phyloP scores from a whole-genome alignment of 2,888 invertebrate species.

The Subacronicta megacephala region DNA sequence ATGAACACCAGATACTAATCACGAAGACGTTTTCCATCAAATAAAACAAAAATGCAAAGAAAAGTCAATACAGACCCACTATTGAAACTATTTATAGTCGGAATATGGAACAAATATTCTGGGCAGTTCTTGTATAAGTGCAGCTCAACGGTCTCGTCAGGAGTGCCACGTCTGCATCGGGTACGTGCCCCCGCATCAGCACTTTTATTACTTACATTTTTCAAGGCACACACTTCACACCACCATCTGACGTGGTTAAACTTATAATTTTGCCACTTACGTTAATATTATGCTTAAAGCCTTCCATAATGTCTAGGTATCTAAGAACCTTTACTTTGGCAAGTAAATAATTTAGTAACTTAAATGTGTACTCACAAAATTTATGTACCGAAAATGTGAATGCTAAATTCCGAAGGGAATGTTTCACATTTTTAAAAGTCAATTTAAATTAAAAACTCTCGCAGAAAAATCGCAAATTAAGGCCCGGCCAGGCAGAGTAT shows the following conservation, averaged over 20 bases:
- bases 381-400: conserved; percentile 27
- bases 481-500: conserved; percentile 38
- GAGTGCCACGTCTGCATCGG: conserved; percentile 49
- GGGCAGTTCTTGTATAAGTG: conserved; percentile 31
- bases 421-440: conserved; percentile 41
- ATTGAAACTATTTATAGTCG: conserved; percentile 33
- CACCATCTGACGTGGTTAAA: conserved; percentile 40
- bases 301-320: too few species aligned
- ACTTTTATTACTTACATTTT: conserved; percentile 80
- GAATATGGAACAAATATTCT: conserved; percentile 52
- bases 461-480: conserved; percentile 47
- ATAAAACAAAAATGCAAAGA: conserved; percentile 4
- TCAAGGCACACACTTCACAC: conserved; percentile 59
- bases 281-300: neutral
- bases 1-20: neutral
- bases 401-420: conserved; percentile 11
- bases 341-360: conserved; percentile 5
- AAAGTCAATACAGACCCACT: conserved; percentile 2
- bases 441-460: conserved; percentile 49
- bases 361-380: conserved; percentile 14
- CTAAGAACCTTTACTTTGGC: neutral
- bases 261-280: conserved; percentile 52
- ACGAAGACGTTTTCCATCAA: neutral
- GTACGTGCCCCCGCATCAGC: conserved; percentile 80
- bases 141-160: conserved; percentile 27